Percentiles rank a stretch among this genome's conserved stretches.
These are phyloP conservation scores for Brachyrhaphis roseni DNA, from an alignment of 2,797 vertebrate genomes.

Conservation along the genomic window DNA sequence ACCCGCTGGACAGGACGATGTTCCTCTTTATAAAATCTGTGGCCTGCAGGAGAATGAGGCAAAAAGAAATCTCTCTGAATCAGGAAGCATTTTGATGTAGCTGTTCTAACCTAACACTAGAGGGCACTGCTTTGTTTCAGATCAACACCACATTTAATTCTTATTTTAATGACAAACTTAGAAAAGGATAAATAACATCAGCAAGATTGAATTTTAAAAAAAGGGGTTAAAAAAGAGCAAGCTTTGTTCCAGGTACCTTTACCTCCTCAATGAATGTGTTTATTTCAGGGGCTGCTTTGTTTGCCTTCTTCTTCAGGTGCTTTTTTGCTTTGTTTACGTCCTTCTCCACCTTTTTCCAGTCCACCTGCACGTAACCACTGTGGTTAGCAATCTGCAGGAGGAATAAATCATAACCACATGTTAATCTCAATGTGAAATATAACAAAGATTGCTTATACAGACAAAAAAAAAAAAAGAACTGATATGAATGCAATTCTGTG, in stretches of 20 bases:
- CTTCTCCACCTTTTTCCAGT: constrained; percentile 98
- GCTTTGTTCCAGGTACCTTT: constrained; percentile 69
- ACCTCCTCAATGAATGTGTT: constrained; percentile 97
- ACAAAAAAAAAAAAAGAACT: neutral
- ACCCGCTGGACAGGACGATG: constrained; percentile 94
- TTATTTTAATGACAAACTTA: neutral
- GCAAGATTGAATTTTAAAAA: neutral
- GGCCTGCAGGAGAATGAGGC: constrained; percentile 78
- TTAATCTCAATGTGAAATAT: neutral
- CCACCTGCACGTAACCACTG: constrained; percentile 94
- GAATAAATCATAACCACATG: neutral
- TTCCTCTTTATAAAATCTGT: constrained; percentile 97
- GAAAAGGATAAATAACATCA: neutral
- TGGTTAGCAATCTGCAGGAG: constrained; percentile 92
- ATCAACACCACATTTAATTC: neutral
- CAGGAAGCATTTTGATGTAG: constrained; percentile 26
- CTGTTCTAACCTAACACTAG: constrained; percentile 42
- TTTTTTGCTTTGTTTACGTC: constrained; percentile 98
- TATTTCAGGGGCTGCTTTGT: constrained; percentile 95
- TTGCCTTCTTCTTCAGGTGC: constrained; percentile 94
- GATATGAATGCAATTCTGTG: neutral
- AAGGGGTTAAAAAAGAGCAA: constrained; percentile 32
- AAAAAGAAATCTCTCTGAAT: too few relatives aligned
- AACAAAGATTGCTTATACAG: neutral
- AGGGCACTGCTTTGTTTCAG: constrained; percentile 43